phyloP scores from a whole-genome alignment of 2,797 vertebrate genomes.

The Catharus ustulatus region DNA sequence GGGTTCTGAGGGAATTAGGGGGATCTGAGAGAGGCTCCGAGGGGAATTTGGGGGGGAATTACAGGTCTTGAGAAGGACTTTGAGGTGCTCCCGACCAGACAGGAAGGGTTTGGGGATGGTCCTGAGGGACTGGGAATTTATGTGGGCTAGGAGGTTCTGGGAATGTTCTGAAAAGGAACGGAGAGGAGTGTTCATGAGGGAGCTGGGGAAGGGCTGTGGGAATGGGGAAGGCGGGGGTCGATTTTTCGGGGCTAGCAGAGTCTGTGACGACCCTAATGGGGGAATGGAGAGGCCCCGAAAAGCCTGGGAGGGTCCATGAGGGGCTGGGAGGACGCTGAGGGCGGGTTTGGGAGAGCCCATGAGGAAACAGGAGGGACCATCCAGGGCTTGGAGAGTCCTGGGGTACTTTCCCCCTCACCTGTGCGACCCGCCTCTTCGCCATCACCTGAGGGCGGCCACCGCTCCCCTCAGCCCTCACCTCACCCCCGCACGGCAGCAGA shows the following conservation, averaged over 20 bases:
- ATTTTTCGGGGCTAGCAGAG: too few species aligned
- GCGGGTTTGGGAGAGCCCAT: not conserved
- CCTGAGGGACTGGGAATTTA: not conserved
- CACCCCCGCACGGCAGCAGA: not conserved
- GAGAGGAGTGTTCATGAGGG: not conserved
- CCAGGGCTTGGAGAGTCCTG: not conserved
- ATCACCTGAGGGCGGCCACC: not conserved
- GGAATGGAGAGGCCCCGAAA: not conserved
- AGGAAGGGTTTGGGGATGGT: too few species aligned
- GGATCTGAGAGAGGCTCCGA: not conserved
- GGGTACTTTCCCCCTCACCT: not conserved
- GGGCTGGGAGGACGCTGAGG: not conserved
- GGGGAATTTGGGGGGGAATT: not conserved
- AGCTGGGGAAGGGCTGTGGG: not conserved
- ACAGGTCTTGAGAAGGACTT: not conserved
- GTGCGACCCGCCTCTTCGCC: not conserved
- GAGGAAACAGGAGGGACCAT: rapidly evolving
- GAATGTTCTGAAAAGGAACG: not conserved
- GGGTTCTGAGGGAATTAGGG: not conserved
- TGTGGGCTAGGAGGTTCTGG: not conserved
- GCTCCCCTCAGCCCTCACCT: not conserved
- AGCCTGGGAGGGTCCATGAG: not conserved
- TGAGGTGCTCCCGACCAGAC: not conserved
- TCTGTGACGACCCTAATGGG: not conserved
- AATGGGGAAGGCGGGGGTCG: not conserved